A percentile compares a stretch with the other conserved stretches of the same genome.
Conservation (phyloP, 2,797 vertebrate species). For the Coendou prehensilis region DNA sequence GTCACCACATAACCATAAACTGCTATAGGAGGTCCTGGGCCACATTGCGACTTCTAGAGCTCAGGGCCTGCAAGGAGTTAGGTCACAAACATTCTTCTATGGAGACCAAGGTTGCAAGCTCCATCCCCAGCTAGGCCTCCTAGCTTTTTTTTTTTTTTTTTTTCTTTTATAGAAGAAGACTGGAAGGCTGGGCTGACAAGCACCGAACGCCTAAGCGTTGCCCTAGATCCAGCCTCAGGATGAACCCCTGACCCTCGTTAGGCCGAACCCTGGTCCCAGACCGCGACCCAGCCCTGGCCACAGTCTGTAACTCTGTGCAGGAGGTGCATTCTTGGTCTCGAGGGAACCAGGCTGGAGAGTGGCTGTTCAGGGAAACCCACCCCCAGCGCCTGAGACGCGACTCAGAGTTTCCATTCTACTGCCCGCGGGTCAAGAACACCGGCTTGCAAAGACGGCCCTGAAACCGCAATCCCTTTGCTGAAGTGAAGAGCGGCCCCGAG, state of each 20-base stretch:
- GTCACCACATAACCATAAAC: constrained; percentile 62
- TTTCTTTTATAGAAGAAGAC: background rate
- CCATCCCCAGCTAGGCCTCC: constrained; percentile 20
- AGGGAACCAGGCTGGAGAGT: constrained; percentile 18
- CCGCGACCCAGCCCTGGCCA: background rate
- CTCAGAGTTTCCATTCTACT: constrained; percentile 80
- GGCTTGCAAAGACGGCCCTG: constrained; percentile 57
- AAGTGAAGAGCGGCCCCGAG: background rate
- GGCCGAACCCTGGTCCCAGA: background rate
- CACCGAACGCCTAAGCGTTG: background rate
- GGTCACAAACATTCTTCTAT: background rate
- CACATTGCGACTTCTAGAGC: background rate
- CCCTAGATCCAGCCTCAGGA: background rate
- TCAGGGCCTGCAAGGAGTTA: constrained; percentile 29
- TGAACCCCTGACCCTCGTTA: constrained; percentile 29
- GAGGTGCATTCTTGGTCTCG: constrained; percentile 47
- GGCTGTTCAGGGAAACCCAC: constrained; percentile 72
- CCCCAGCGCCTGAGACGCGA: constrained; percentile 60
- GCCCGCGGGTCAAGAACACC: constrained; percentile 60
- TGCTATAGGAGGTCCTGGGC: background rate
- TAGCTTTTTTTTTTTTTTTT: background rate
- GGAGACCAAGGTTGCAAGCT: background rate
- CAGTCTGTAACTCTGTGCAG: background rate
- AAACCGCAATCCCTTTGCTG: constrained; percentile 50
- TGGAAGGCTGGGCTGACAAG: background rate